phyloP scores from a whole-genome alignment of 2,113 vertebrate species.

The Heterocephalus glaber region DNA sequence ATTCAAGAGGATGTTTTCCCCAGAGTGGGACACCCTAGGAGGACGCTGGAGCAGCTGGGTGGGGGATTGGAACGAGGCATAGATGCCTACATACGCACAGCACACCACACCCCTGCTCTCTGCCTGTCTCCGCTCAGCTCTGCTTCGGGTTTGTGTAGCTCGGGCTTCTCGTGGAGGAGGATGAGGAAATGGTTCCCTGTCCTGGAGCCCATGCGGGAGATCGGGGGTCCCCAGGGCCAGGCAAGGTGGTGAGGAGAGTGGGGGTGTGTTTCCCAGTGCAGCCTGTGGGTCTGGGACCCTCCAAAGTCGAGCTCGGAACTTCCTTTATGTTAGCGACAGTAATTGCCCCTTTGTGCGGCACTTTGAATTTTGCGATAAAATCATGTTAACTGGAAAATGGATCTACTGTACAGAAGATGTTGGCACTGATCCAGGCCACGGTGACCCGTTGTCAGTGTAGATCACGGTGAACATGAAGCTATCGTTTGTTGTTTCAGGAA shows the following conservation, averaged over 20 bases:
- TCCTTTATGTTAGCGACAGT: background rate
- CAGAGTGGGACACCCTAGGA: background rate
- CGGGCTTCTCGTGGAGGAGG: background rate
- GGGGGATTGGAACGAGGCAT: background rate
- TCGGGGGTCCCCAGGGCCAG: background rate
- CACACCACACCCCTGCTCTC: background rate
- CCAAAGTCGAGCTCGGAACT: background rate
- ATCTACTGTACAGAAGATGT: background rate
- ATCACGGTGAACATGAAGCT: background rate
- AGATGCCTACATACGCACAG: background rate
- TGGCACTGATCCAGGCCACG: background rate
- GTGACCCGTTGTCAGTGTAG: background rate
- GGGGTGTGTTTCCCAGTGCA: background rate
- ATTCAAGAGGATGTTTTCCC: background rate
- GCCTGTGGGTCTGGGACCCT: background rate
- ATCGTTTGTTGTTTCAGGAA: slow-evolving; percentile 85
- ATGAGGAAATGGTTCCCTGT: background rate
- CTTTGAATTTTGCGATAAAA: slow-evolving; percentile 34
- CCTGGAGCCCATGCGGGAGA: background rate
- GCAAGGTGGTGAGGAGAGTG: background rate
- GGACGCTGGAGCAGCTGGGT: background rate
- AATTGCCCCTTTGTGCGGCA: background rate
- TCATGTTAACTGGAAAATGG: background rate
- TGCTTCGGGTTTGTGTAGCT: background rate
- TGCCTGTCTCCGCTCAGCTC: background rate